Percentiles rank a stretch among this genome's conserved stretches.
Conservation (phyloP, 2,888 invertebrate genomes). For the Caenorhabditis afra region DNA sequence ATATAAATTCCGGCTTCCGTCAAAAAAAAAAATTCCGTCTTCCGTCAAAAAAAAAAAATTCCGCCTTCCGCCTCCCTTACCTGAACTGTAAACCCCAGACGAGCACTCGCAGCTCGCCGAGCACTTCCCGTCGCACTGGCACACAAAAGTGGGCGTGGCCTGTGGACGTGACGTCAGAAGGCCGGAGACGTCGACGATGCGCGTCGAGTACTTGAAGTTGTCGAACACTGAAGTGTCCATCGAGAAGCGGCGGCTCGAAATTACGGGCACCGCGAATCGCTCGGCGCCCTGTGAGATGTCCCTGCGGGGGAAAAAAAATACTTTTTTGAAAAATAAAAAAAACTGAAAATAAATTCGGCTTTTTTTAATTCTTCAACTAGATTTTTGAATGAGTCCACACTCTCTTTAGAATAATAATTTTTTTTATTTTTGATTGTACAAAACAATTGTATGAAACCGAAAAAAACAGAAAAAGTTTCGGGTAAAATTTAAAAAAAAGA, state of each 20-base stretch:
- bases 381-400: too few species aligned
- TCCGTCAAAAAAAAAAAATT: too few species aligned
- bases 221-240: constrained; percentile 39
- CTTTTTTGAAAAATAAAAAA: too few species aligned
- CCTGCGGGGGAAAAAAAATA: constrained; percentile 31
- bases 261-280: constrained; percentile 64
- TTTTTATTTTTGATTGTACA: too few species aligned
- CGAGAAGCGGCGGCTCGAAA: constrained; percentile 31
- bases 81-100: constrained; percentile 16
- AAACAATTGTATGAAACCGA: too few species aligned
- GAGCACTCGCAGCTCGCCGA: constrained; percentile 39
- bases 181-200: constrained; percentile 55
- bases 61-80: not conserved
- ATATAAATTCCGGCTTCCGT: not conserved
- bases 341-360: too few species aligned
- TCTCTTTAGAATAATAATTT: too few species aligned
- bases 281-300: constrained; percentile 67
- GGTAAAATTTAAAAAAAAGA: too few species aligned
- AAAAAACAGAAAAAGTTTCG: too few species aligned
- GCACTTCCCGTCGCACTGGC: constrained; percentile 33
- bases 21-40: not conserved
- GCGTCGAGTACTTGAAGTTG: constrained; percentile 57
- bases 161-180: constrained; percentile 19
- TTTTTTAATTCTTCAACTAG: too few species aligned
- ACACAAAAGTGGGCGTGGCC: constrained; percentile 44